Conservation (phyloP, 2,888 invertebrate species). For the Amphipyra tragopoginis region DNA sequence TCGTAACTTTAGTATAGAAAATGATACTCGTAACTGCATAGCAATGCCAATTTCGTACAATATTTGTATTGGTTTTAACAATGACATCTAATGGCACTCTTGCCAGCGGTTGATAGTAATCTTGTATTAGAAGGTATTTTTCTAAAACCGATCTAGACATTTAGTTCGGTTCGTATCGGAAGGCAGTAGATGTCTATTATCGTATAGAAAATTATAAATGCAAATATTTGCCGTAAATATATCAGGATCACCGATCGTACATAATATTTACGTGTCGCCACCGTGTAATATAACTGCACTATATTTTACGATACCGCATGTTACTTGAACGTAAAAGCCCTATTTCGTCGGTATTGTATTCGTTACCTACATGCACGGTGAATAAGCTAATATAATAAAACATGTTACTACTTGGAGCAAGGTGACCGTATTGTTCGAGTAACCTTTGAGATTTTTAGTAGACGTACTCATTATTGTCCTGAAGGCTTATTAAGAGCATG, state of each 20-base stretch:
- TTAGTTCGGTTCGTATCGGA: not conserved
- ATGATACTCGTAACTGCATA: not conserved
- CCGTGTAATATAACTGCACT: conserved; percentile 47
- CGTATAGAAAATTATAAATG: conserved; percentile 3
- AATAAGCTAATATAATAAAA: conserved; percentile 57
- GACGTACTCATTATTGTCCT: too few species aligned
- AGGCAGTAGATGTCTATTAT: not conserved
- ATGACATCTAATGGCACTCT: conserved; percentile 27
- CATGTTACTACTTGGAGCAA: conserved; percentile 34
- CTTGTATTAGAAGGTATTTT: conserved; percentile 42
- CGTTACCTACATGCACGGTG: conserved; percentile 49
- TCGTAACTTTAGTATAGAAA: not conserved
- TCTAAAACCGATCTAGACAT: conserved; percentile 27
- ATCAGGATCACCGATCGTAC: not conserved
- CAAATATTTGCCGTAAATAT: too few species aligned
- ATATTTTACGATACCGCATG: conserved; percentile 52
- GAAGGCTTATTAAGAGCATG: not conserved
- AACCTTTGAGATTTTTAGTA: conserved; percentile 28
- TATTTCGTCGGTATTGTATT: conserved; percentile 26
- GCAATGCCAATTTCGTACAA: conserved; percentile 21
- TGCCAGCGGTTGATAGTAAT: conserved; percentile 49
- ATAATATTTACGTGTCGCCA: conserved; percentile 30
- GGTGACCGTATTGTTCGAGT: conserved; percentile 44
- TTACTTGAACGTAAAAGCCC: conserved; percentile 36
- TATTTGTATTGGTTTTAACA: conserved; percentile 34